phyloP scores from a whole-genome alignment of 1,140 invertebrate species.

The Neotoxoptera formosana region DNA sequence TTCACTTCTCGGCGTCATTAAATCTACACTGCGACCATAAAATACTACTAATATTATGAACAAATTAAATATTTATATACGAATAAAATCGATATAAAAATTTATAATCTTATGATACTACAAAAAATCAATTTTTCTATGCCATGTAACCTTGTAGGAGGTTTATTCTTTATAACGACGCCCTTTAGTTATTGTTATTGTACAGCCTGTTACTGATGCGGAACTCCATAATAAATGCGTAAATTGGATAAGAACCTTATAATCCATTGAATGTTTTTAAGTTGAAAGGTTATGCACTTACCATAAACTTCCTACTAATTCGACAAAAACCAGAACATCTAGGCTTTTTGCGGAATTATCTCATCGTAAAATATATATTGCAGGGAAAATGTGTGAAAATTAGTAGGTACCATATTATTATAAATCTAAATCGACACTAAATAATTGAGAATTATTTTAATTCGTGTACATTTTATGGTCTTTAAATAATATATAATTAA shows the following conservation, averaged over 20 bases:
- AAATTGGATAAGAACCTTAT: background rate
- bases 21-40: background rate
- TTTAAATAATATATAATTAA: background rate
- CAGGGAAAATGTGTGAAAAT: background rate
- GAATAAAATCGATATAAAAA: background rate
- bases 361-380: background rate
- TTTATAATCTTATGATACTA: background rate
- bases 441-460: background rate
- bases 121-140: background rate
- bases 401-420: background rate
- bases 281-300: background rate
- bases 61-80: background rate
- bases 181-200: background rate
- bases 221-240: background rate
- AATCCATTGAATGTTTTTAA: background rate
- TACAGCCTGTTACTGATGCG: background rate
- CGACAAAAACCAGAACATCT: background rate
- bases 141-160: background rate
- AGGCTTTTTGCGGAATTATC: background rate
- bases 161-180: background rate
- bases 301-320: background rate
- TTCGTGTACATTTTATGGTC: background rate
- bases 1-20: background rate
- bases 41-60: background rate
- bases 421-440: background rate